phyloP scores from a whole-genome alignment of 2,113 vertebrate genomes.

The Lepus americanus region DNA sequence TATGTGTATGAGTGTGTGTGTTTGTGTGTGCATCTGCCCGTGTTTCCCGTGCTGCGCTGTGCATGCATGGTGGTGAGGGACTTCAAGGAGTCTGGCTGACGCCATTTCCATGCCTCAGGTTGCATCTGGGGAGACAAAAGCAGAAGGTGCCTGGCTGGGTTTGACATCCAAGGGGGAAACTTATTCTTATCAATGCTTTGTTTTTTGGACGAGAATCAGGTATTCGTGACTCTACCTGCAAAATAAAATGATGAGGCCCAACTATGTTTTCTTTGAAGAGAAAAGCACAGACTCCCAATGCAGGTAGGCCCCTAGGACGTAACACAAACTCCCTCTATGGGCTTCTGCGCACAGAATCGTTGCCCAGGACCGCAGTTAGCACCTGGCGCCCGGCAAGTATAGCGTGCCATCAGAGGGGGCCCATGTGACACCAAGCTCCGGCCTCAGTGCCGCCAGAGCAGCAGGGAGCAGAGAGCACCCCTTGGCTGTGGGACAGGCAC shows the following conservation, averaged over 20 bases:
- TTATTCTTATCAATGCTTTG: neutral
- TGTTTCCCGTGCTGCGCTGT: neutral
- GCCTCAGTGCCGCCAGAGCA: neutral
- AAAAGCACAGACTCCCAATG: neutral
- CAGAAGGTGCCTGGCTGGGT: fast-evolving
- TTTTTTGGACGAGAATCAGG: neutral
- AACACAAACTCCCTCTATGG: neutral
- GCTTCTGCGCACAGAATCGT: too few species aligned
- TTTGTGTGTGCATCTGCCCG: neutral
- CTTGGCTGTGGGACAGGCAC: neutral
- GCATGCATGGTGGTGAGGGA: neutral
- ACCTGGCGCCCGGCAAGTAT: too few species aligned
- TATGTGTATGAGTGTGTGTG: too few species aligned
- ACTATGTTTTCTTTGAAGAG: neutral
- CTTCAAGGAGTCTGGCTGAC: neutral
- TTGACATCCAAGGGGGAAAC: neutral
- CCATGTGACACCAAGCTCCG: neutral
- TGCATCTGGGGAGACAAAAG: neutral
- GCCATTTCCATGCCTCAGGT: neutral
- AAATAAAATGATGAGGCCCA: neutral
- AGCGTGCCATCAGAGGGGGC: neutral
- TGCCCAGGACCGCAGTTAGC: too few species aligned
- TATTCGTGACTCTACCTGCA: constrained; percentile 11
- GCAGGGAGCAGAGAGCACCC: neutral
- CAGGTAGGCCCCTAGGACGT: neutral